Conservation (phyloP, 2,113 vertebrate species). For the Chlorodrepanis virens region DNA sequence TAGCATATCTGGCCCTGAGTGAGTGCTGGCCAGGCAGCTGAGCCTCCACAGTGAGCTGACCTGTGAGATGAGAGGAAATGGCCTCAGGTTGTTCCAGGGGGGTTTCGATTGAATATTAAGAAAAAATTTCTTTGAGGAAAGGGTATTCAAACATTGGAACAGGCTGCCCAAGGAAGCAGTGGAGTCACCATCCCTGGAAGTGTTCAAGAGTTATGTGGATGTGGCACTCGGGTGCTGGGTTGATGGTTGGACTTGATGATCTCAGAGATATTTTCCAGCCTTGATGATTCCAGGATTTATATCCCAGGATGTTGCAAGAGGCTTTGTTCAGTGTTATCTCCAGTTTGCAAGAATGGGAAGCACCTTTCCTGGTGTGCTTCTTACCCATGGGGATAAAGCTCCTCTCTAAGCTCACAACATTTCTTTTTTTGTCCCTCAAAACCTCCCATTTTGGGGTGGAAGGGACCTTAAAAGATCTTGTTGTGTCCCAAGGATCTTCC, state of each 20-base stretch:
- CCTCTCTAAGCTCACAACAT: neutral
- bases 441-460: neutral
- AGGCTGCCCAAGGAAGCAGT: neutral
- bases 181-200: neutral
- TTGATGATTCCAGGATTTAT: neutral
- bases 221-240: neutral
- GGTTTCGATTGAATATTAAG: neutral
- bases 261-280: neutral
- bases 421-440: neutral
- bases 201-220: accelerated
- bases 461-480: neutral
- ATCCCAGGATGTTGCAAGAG: neutral
- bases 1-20: neutral
- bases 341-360: neutral
- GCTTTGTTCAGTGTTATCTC: neutral
- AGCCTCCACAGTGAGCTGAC: neutral
- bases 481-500: neutral
- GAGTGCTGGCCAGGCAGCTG: neutral
- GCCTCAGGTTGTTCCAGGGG: neutral
- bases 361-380: neutral
- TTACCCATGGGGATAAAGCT: neutral
- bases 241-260: neutral
- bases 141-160: neutral
- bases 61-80: accelerated
- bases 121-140: neutral